phyloP scores from a whole-genome alignment of 2,888 invertebrate species.

The Amiota communis region DNA sequence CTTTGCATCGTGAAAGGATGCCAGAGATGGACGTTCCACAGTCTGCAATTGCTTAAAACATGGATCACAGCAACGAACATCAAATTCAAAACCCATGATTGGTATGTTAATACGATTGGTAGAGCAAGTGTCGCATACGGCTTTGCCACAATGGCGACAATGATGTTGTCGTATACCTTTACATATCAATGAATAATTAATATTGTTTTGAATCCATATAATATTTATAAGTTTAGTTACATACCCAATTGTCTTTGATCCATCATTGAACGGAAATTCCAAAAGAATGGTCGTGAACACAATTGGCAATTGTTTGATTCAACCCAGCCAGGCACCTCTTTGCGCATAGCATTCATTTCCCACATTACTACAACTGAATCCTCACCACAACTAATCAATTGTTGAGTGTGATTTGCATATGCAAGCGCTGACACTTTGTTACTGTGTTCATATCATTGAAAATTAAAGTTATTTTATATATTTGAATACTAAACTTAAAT shows the following conservation, averaged over 20 bases:
- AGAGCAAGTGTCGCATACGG: conserved; percentile 95
- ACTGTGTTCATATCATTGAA: conserved; percentile 73
- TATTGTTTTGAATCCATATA: neutral
- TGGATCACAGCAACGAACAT: conserved; percentile 94
- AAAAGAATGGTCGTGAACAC: conserved; percentile 97
- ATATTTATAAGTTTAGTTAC: too few relatives aligned
- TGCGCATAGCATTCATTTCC: conserved; percentile 92
- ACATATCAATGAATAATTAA: neutral
- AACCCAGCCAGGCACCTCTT: conserved; percentile 96
- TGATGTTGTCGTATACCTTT: conserved; percentile 86
- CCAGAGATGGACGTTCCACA: conserved; percentile 92
- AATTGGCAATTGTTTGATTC: conserved; percentile 95
- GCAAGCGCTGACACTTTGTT: conserved; percentile 92
- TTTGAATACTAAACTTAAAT: neutral
- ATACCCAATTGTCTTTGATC: conserved; percentile 89
- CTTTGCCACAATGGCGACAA: conserved; percentile 94
- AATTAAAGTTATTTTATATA: neutral
- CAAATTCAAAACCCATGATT: conserved; percentile 97
- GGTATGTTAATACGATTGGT: conserved; percentile 91
- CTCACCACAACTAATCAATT: conserved; percentile 91
- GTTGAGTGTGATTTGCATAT: conserved; percentile 85
- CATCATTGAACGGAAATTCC: conserved; percentile 99
- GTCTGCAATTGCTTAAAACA: conserved; percentile 89
- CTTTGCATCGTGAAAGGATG: conserved; percentile 95
- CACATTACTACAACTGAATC: conserved; percentile 94